Evolutionary conservation across 2,113 vertebrate species (phyloP).

Genomic region (Gobiocypris rarus): DNA sequence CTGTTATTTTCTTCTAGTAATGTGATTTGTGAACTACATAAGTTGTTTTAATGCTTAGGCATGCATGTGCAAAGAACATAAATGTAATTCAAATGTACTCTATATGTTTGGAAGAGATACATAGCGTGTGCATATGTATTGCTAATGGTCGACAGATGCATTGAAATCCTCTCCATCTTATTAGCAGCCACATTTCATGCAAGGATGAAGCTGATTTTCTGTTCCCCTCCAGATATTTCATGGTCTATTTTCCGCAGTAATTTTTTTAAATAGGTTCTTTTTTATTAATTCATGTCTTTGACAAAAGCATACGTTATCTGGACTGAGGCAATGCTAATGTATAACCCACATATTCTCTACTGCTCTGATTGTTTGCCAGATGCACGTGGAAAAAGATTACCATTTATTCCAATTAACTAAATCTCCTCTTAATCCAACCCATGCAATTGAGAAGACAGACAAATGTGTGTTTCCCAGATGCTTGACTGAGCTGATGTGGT

Average conservation of each 20-base stretch:
- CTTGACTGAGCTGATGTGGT: slow-evolving; percentile 1
- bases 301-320: slow-evolving; percentile 30
- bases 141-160: not conserved
- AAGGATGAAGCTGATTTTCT: slow-evolving; percentile 21
- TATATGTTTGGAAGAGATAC: not conserved
- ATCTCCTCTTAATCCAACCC: slow-evolving; percentile 40
- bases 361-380: slow-evolving; percentile 20
- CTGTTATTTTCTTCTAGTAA: not conserved
- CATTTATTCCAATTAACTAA: slow-evolving; percentile 28
- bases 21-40: not conserved
- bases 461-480: slow-evolving; percentile 21
- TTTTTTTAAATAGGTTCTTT: slow-evolving; percentile 23
- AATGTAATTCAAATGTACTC: not conserved
- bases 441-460: slow-evolving; percentile 31
- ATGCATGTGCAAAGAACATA: not conserved
- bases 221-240: slow-evolving; percentile 33
- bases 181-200: not conserved
- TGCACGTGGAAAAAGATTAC: slow-evolving; percentile 28
- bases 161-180: not conserved
- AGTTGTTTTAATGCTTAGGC: not conserved
- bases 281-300: slow-evolving; percentile 22
- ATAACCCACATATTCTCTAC: slow-evolving; percentile 26
- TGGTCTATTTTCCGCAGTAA: slow-evolving; percentile 25
- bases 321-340: slow-evolving; percentile 34
- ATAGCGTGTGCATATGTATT: not conserved